Evolutionary conservation across 2,797 vertebrate genomes (phyloP).

Genomic region (Rhadinocentrus ornatus): DNA sequence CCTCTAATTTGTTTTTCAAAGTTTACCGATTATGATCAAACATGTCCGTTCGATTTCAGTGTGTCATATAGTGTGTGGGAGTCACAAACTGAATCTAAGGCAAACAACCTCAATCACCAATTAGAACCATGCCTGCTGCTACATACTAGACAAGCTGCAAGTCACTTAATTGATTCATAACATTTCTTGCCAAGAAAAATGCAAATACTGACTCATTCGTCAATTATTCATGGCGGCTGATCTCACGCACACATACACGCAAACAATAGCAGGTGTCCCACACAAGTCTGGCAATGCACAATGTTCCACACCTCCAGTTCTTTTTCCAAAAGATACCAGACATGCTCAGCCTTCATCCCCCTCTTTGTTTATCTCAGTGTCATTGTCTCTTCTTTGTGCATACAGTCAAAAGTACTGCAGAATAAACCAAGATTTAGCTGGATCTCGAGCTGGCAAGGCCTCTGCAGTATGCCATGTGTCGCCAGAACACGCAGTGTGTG

Average conservation of each 20-base stretch:
- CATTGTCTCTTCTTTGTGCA: conserved; percentile 41
- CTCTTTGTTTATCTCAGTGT: conserved; percentile 15
- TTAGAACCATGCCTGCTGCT: conserved; percentile 54
- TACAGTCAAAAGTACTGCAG: conserved; percentile 20
- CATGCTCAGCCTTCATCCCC: conserved; percentile 30
- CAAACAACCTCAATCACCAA: conserved; percentile 45
- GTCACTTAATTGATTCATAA: conserved; percentile 63
- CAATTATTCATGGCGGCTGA: conserved; percentile 63
- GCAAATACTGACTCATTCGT: conserved; percentile 67
- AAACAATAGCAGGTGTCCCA: conserved; percentile 66
- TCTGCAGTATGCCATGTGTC: conserved; percentile 1
- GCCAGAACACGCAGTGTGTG: conserved; percentile 47
- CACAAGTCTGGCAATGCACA: conserved; percentile 26
- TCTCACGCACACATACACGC: conserved; percentile 22
- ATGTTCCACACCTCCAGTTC: conserved; percentile 46
- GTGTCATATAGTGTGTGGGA: conserved; percentile 39
- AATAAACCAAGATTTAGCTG: conserved; percentile 41
- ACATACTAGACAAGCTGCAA: conserved; percentile 25
- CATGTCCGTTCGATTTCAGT: not conserved
- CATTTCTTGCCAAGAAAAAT: conserved; percentile 57
- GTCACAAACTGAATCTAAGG: conserved; percentile 34
- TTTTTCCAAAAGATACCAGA: conserved; percentile 25
- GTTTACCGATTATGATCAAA: conserved; percentile 1
- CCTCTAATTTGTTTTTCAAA: conserved; percentile 34
- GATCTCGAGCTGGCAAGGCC: conserved; percentile 38